Evolutionary conservation across 2,797 vertebrate genomes (phyloP), one percentile per base, ranked within the genome.

Genomic region (Phaenicophaeus curvirostris): DNA sequence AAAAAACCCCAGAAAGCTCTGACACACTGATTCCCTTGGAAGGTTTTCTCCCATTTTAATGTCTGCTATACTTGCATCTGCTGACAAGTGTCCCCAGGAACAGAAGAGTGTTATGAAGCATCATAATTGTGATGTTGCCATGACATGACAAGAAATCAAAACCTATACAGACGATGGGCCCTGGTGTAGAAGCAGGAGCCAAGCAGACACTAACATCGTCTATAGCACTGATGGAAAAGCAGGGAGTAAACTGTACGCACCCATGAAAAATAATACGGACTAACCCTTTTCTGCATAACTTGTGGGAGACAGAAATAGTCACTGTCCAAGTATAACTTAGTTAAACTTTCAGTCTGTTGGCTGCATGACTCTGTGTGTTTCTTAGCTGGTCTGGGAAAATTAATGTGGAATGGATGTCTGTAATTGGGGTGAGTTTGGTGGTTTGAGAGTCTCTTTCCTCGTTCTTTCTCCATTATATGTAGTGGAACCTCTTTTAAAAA

Each of bases 51-150:
- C 42, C 11, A 17, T 89, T 89, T 93, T 88, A 66, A 48, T 72
- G 30, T 84, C 74, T 62, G 21, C 46, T 86, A 1, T 62, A 11
- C 27, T 91, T 85, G 50, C 21, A 51, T 87, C 63, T 93, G 35
- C 66, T 87, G 76, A 61, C 59, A 79, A 61, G 35, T 65, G 14
- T 95, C 75, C 85, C 35, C 46, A 55, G 80, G 85, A 93, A 87
- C 71, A 75, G 27, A 55, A 63, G 8, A 79, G 41, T 54, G 62
- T 62, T 95, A 57, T 68, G 71, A 84, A 93, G 51, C 0, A 3
- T 81, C 68, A 48, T 95, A 87, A 93, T 90, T 89, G 72, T 96
- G 90, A 94, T 75, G 73, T 75, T 92, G 91, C 82, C 31, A n/a
- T 5, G 25, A 57, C 8, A 5, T 85, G 94, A 95, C 90, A 96